phyloP scores from a whole-genome alignment of 30 jellyfish, hydroid and myxozoan genomes.

The Nemopilema nomurai region DNA sequence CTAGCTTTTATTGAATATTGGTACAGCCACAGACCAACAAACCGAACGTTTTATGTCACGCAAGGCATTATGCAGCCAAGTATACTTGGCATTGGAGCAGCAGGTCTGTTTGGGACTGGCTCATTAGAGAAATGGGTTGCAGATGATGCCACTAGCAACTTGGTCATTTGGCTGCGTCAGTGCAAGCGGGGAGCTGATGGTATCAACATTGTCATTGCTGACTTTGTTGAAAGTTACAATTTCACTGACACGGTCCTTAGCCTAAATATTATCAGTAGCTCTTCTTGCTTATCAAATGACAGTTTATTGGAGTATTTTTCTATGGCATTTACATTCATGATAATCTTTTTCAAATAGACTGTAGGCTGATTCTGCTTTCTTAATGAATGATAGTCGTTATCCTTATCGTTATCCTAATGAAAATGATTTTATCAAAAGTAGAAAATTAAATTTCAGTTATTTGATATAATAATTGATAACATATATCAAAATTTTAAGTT shows the following conservation, averaged over 20 bases:
- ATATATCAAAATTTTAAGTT: too few species aligned
- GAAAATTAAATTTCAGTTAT: not conserved
- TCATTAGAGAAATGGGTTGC: slow-evolving; percentile 50
- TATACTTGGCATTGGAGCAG: slow-evolving; percentile 55
- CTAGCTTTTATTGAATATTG: slow-evolving; percentile 17
- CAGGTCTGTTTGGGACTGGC: slow-evolving; percentile 49
- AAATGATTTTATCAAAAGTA: too few species aligned
- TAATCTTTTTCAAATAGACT: not conserved
- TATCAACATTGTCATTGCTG: slow-evolving; percentile 70
- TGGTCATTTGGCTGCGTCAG: slow-evolving; percentile 43
- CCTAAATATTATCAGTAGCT: not conserved
- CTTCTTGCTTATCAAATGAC: not conserved
- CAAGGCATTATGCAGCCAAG: slow-evolving; percentile 89
- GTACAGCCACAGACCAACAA: slow-evolving; percentile 19
- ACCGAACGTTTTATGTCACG: slow-evolving; percentile 57
- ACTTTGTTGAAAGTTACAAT: slow-evolving; percentile 51
- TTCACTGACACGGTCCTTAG: slow-evolving; percentile 55
- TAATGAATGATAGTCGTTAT: too few species aligned
- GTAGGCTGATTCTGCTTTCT: not conserved
- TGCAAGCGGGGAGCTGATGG: slow-evolving; percentile 38
- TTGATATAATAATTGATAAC: too few species aligned
- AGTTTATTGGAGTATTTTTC: not conserved
- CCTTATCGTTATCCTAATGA: too few species aligned
- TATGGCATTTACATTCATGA: not conserved
- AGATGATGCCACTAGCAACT: slow-evolving; percentile 44